Base-by-base conservation (phyloP, 2,888 invertebrate species). In the Hoplodrina ambigua region DNA sequence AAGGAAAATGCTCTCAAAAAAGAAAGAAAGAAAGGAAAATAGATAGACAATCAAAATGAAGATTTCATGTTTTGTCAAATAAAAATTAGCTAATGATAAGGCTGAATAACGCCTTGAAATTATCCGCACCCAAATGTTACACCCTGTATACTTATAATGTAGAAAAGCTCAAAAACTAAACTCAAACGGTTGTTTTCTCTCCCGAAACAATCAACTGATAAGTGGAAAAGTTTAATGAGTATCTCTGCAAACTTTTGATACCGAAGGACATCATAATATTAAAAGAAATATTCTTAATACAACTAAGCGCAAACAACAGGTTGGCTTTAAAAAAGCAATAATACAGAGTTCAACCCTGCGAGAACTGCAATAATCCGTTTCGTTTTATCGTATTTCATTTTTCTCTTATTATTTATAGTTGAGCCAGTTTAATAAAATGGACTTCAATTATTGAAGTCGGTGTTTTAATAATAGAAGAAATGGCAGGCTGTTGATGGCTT, bases 241-340 rank as follows among this genome's bases (percentile, higher is more conserved):
- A 53, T 30, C 50, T 63, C 33, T 68, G 44, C 20, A 53, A 65
- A 65, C 37, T 63, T 58, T 63, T 56, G 37, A 60, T 66, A 58
- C 15, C 30, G 50, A 62, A 78, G 49, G 66, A 59, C 56, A 59
- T 62, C 7, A n/a, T 44, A 69, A 74, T 46, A 66, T 56, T 53
- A 69, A 78, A 80, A 66, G 62, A 78, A 66, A 66, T 80, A 54
- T 75, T 80, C 20, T 64, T 79, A 73, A 66, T 66, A 74, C 66
- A 52, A 64, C 49, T 69, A 60, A 69, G 53, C 56, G 65, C 56
- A 60, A 80, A 75, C 69, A 78, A 75, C 69, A 80, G 80, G 80
- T 75, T 69, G 76, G 56, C 62, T 69, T 70, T 60, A 37, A 58
- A 71, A 65, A 66, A 54, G 55, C 52, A 75, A 75, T 70, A 67